Conservation (phyloP, 2,888 invertebrate genomes). For the Pteria penguin region DNA sequence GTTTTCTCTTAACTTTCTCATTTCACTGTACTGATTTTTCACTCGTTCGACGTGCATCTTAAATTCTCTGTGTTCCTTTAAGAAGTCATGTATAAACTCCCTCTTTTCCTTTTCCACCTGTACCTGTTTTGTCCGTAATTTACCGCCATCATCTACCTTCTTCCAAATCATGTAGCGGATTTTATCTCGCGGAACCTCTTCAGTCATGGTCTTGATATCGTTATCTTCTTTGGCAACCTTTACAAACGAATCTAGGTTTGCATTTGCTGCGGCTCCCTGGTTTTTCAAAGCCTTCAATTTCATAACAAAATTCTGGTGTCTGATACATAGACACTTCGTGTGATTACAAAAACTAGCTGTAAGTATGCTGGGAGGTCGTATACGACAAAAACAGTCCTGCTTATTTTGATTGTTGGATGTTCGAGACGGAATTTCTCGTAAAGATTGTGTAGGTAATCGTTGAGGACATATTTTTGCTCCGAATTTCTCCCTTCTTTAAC, state of each 20-base stretch:
- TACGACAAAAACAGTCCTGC: conserved; percentile 15
- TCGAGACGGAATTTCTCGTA: not conserved
- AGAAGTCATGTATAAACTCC: conserved; percentile 24
- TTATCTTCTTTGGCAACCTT: not conserved
- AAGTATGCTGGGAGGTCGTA: conserved; percentile 24
- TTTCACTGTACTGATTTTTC: conserved; percentile 5
- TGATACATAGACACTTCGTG: conserved; percentile 30
- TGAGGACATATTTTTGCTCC: not conserved
- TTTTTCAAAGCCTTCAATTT: conserved; percentile 32
- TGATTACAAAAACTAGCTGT: conserved; percentile 14
- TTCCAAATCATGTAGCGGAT: conserved; percentile 32
- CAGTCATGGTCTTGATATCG: conserved; percentile 1
- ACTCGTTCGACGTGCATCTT: conserved; percentile 14
- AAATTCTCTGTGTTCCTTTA: conserved; percentile 19
- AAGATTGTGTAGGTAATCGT: not conserved
- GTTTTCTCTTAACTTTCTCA: conserved; percentile 10
- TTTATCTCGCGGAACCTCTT: not conserved
- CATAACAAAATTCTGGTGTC: conserved; percentile 42
- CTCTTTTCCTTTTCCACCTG: conserved; percentile 14
- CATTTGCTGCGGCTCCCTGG: conserved; percentile 12
- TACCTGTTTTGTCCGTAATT: conserved; percentile 24
- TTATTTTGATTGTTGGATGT: conserved; percentile 15
- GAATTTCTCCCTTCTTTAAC: not conserved
- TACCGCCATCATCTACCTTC: conserved; percentile 18
- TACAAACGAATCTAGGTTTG: conserved; percentile 20